Conservation (phyloP, 2,888 invertebrate species). For the Andrena praecox region DNA sequence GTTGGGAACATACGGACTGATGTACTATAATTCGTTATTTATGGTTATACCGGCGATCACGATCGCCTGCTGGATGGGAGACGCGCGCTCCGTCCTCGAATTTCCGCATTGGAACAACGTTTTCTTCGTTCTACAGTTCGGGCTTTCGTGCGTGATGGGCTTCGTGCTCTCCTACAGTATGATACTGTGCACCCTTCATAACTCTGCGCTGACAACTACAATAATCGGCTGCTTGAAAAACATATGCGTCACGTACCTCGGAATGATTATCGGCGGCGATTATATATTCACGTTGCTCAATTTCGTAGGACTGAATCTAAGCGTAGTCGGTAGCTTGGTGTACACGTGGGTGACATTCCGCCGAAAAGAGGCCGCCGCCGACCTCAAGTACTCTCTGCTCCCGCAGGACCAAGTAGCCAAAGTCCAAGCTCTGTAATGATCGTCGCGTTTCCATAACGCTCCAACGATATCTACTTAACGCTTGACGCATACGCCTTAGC, state of each 20-base stretch:
- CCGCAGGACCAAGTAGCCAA: conserved; percentile 75
- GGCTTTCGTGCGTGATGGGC: conserved; percentile 97
- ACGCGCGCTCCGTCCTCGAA: conserved; percentile 88
- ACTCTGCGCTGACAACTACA: conserved; percentile 99
- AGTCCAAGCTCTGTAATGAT: conserved; percentile 84
- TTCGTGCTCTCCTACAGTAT: conserved; percentile 98
- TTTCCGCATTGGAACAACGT: conserved; percentile 91
- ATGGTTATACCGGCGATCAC: conserved; percentile 92
- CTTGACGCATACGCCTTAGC: neutral
- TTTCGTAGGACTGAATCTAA: conserved; percentile 98
- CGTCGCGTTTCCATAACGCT: neutral
- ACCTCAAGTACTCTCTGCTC: conserved; percentile 79
- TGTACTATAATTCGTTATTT: conserved; percentile 96
- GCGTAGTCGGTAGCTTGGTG: conserved; percentile 93
- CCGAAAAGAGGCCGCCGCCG: conserved; percentile 85
- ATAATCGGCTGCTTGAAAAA: conserved; percentile 99
- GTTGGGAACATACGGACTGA: conserved; percentile 95
- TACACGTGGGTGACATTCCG: conserved; percentile 95
- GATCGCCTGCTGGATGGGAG: conserved; percentile 91
- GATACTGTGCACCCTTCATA: conserved; percentile 97
- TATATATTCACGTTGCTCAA: conserved; percentile 98
- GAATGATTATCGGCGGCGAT: conserved; percentile 99
- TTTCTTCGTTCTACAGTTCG: conserved; percentile 92
- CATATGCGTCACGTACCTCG: conserved; percentile 98
- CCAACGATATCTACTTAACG: too few relatives aligned